Evolutionary conservation across 1,140 invertebrate genomes (phyloP), one percentile per base, ranked within the genome.

Genomic region (Neocloeon triangulifer): DNA sequence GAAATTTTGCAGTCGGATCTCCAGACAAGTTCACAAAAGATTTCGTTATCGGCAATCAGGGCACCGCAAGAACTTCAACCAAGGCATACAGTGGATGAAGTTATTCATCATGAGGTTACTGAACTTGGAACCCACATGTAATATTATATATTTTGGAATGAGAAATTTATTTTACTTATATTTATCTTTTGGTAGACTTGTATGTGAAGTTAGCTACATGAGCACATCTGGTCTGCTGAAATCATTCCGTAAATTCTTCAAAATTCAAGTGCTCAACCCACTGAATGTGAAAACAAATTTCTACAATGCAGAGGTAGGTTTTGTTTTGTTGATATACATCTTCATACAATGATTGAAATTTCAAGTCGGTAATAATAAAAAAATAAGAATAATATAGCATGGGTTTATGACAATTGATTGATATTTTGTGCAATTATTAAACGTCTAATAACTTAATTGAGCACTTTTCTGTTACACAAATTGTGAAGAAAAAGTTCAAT

Each of bases 241-340:
- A 37, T 75, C 69, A n/a, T 74, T 94, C 49, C 65, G 80, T 43
- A 96, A 95, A 52, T 95, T 91, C 52, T 98, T 96, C 51, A 96
- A 95, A 59, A 97, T 97, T 58, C 81, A 94, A 68, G 92, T 97
- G 1, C 65, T 91, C 36, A 96, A 96, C 51, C 92, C 92, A 25
- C 57, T 97, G 9, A 91, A 98, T 68, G 88, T 98, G 0, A 92
- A 95, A 58, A 97, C 91, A 3, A 96, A 97, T 50, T 94, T 96
- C 54, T 95, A 88, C 49, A 92, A 91, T 67, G 78, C 82, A 12
- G 88, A 95, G 66, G 73, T 73, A 59, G 45, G n/a, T n/a, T n/a
- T n/a, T n/a, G n/a, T n/a, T n/a, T n/a, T n/a, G n/a, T n/a, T n/a
- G n/a, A n/a, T n/a, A n/a, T n/a, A n/a, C n/a, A n/a, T n/a, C n/a